Evolutionary conservation across 2,797 vertebrate genomes (phyloP).

Genomic region (Chelmon rostratus): DNA sequence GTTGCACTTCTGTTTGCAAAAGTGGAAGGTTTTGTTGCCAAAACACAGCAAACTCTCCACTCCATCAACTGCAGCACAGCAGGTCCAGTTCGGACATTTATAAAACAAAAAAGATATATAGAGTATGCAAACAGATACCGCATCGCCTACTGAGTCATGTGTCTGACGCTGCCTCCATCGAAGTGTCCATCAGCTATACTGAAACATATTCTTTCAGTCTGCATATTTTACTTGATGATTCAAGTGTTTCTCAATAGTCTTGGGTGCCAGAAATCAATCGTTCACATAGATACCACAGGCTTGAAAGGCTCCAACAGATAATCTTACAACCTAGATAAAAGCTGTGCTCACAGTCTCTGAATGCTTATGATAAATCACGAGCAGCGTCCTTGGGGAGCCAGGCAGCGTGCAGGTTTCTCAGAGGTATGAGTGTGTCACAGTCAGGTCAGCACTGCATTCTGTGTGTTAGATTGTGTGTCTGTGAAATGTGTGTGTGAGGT

Average conservation of each 20-base stretch:
- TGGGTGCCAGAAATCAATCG: slow-evolving; percentile 23
- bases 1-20: slow-evolving; percentile 69
- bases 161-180: not conserved
- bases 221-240: slow-evolving; percentile 10
- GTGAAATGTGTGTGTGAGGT: slow-evolving; percentile 3
- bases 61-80: slow-evolving; percentile 33
- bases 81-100: not conserved
- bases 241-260: slow-evolving; percentile 3
- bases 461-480: not conserved
- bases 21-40: slow-evolving; percentile 73
- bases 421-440: slow-evolving; percentile 23
- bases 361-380: slow-evolving; percentile 72
- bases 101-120: not conserved
- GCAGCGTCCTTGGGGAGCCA: slow-evolving; percentile 42
- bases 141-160: not conserved
- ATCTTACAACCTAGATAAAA: slow-evolving; percentile 57
- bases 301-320: slow-evolving; percentile 36
- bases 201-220: slow-evolving; percentile 23
- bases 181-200: not conserved
- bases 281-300: slow-evolving; percentile 25
- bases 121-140: not conserved
- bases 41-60: slow-evolving; percentile 59
- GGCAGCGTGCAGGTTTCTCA: slow-evolving; percentile 34
- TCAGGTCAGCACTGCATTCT: slow-evolving; percentile 15
- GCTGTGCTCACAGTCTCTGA: slow-evolving; percentile 43